Evolutionary conservation across 2,797 vertebrate species (phyloP).

Genomic region (Argentina silus): DNA sequence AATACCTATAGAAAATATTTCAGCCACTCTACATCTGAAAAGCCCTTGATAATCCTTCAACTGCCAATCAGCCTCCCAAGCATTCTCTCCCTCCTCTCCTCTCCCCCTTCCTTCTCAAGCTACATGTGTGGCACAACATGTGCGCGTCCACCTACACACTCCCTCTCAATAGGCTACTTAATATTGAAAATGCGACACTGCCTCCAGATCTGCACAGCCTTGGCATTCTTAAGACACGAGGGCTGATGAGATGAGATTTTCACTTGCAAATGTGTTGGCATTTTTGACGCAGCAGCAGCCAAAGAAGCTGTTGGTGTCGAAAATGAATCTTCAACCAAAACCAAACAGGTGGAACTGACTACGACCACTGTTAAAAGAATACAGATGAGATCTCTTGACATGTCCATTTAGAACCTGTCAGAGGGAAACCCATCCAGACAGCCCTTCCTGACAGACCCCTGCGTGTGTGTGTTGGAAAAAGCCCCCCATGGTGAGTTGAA

Average conservation of each 20-base stretch:
- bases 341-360: constrained; percentile 34
- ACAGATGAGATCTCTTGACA: constrained; percentile 43
- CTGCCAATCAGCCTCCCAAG: constrained; percentile 57
- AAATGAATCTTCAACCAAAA: too few species aligned
- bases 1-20: constrained; percentile 48
- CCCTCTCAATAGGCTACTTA: constrained; percentile 70
- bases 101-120: constrained; percentile 51
- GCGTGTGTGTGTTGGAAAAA: not conserved
- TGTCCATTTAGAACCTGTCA: constrained; percentile 39
- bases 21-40: constrained; percentile 48
- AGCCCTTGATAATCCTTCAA: constrained; percentile 50
- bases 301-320: too few species aligned
- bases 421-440: constrained; percentile 24
- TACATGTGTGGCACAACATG: constrained; percentile 70
- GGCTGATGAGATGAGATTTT: constrained; percentile 51
- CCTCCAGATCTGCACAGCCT: constrained; percentile 68
- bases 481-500: constrained; percentile 35
- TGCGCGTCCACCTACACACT: constrained; percentile 74
- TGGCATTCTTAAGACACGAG: constrained; percentile 60
- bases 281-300: constrained; percentile 1
- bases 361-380: constrained; percentile 23
- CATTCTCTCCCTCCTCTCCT: constrained; percentile 29
- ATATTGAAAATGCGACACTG: constrained; percentile 71
- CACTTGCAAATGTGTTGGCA: constrained; percentile 10
- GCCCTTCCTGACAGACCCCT: not conserved